These are phyloP conservation scores for Somateria mollissima DNA, from an alignment of 2,797 vertebrate genomes.

Conservation along the genomic window DNA sequence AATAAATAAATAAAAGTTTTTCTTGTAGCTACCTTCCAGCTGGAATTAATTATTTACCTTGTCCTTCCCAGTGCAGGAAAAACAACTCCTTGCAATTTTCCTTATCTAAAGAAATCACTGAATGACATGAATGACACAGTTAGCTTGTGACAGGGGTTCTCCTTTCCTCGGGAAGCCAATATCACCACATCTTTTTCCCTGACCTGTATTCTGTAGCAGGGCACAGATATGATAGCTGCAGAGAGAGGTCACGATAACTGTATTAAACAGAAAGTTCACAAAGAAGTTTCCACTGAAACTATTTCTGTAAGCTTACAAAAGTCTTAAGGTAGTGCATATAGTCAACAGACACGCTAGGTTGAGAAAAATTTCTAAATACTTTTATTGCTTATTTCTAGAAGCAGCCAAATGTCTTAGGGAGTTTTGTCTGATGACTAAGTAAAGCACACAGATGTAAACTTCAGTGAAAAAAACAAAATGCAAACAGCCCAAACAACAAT, in stretches of 20 bases:
- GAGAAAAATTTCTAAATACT: background rate
- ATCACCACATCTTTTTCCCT: background rate
- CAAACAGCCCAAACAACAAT: background rate
- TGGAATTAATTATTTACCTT: conserved; percentile 41
- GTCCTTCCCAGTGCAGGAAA: background rate
- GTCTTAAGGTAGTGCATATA: background rate
- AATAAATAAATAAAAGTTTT: too few relatives aligned
- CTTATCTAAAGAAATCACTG: conserved; percentile 21
- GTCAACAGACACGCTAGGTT: background rate
- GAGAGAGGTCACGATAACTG: background rate
- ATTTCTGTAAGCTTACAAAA: background rate
- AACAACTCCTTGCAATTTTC: conserved; percentile 18
- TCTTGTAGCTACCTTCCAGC: background rate
- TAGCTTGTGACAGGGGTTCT: background rate
- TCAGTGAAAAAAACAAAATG: background rate
- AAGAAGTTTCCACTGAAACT: background rate
- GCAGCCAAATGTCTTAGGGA: background rate
- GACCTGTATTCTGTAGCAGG: background rate
- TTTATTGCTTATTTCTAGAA: background rate
- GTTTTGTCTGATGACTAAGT: background rate
- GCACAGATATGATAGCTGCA: background rate
- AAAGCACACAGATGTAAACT: background rate
- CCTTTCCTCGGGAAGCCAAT: background rate
- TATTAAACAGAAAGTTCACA: background rate
- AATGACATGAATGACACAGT: background rate